Percentiles rank a stretch among this genome's conserved stretches.
phyloP scores from a whole-genome alignment of 1,140 invertebrate species.

The Trachelipus rathkii region DNA sequence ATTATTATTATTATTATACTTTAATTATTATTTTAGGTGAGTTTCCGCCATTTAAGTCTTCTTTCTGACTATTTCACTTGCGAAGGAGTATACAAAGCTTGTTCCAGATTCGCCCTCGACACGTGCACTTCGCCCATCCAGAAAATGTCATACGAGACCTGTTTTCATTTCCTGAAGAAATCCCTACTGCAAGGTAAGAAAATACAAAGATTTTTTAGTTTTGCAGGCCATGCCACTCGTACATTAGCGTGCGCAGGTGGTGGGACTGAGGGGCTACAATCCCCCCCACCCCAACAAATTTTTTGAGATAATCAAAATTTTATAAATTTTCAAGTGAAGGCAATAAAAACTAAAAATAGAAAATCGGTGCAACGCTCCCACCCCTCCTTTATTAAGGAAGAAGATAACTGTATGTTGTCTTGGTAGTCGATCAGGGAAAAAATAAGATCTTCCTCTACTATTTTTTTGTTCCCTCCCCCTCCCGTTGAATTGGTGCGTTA shows the following conservation, averaged over 20 bases:
- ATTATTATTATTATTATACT: constrained; percentile 56
- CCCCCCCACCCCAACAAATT: not conserved
- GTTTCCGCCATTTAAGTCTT: constrained; percentile 84
- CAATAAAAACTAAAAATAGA: no score
- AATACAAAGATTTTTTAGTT: not conserved
- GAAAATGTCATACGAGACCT: constrained; percentile 97
- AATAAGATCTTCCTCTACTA: no score
- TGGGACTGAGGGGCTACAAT: not conserved
- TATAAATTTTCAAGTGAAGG: not conserved
- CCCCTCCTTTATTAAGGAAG: no score
- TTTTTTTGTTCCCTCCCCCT: no score
- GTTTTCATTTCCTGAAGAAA: constrained; percentile 76
- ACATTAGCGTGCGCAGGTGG: not conserved
- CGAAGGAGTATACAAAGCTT: constrained; percentile 79
- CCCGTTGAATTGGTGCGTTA: no score
- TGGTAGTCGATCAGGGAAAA: no score
- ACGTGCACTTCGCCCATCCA: constrained; percentile 85
- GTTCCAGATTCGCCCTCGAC: constrained; percentile 86
- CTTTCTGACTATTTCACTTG: constrained; percentile 98
- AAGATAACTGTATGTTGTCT: no score
- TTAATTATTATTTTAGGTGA: constrained; percentile 91
- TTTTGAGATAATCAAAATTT: not conserved
- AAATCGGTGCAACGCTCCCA: no score
- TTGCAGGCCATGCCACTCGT: no score
- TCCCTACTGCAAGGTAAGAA: constrained; percentile 62